These are phyloP conservation scores for Porites evermanni DNA, from an alignment of 92 coral and sea anemone genomes.

Conservation along the genomic window DNA sequence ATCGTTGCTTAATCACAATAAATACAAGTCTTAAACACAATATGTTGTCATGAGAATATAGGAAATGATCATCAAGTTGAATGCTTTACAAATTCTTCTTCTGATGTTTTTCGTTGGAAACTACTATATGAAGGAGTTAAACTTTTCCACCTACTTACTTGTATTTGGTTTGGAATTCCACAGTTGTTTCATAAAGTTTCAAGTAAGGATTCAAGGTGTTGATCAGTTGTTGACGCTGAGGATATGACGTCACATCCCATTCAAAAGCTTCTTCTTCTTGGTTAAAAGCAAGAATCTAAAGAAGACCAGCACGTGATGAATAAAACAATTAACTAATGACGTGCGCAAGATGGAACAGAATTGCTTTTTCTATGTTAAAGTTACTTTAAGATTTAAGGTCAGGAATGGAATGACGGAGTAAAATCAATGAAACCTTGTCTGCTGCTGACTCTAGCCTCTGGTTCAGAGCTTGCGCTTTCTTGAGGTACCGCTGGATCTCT, in stretches of 20 bases:
- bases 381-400: no score
- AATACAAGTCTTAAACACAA: no score
- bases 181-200: conserved; percentile 97
- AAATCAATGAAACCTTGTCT: conserved; percentile 69
- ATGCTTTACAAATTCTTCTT: no score
- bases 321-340: background rate
- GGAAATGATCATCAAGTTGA: no score
- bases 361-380: background rate
- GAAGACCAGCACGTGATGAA: background rate
- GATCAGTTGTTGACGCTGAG: conserved; percentile 95
- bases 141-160: conserved; percentile 70
- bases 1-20: no score
- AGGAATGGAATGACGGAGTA: background rate
- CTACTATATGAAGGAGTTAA: background rate
- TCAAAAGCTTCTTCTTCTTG: conserved; percentile 99
- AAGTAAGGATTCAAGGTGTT: conserved; percentile 92
- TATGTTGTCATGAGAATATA: no score
- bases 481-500: conserved; percentile 91
- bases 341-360: background rate
- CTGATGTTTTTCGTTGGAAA: no score
- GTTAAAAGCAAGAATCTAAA: conserved; percentile 89
- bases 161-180: conserved; percentile 95
- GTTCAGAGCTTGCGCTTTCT: conserved; percentile 95
- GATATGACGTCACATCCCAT: conserved; percentile 97
- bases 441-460: conserved; percentile 95